Conservation (phyloP, 2,113 vertebrate species). For the Parus major region DNA sequence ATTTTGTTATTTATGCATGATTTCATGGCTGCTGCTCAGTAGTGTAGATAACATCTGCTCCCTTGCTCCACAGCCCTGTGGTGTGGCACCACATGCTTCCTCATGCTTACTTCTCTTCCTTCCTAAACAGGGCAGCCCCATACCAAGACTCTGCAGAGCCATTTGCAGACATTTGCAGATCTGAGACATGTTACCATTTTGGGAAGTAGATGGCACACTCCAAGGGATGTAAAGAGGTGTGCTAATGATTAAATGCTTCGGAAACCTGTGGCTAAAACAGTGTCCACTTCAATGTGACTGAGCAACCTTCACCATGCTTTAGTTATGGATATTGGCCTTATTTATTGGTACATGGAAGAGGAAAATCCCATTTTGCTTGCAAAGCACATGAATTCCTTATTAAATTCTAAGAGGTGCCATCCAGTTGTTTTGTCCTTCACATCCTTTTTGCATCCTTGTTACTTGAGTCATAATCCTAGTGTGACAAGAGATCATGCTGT, state of each 20-base stretch:
- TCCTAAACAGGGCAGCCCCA: background rate
- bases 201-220: background rate
- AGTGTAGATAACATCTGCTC: background rate
- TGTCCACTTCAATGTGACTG: background rate
- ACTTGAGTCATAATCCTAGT: background rate
- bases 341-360: background rate
- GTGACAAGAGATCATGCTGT: background rate
- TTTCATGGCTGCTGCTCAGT: background rate
- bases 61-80: background rate
- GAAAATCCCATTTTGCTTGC: background rate
- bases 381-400: background rate
- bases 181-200: background rate
- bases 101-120: background rate
- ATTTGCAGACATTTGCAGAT: background rate
- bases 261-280: background rate
- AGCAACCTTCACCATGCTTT: background rate
- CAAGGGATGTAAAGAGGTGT: background rate
- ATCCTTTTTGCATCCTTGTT: background rate
- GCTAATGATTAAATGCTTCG: background rate
- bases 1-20: fast-evolving
- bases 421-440: background rate
- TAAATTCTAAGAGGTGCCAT: background rate
- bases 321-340: background rate
- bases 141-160: background rate
- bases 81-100: background rate